These are phyloP conservation scores for Micromys minutus DNA, from an alignment of 2,113 vertebrate species.

Conservation along the genomic window DNA sequence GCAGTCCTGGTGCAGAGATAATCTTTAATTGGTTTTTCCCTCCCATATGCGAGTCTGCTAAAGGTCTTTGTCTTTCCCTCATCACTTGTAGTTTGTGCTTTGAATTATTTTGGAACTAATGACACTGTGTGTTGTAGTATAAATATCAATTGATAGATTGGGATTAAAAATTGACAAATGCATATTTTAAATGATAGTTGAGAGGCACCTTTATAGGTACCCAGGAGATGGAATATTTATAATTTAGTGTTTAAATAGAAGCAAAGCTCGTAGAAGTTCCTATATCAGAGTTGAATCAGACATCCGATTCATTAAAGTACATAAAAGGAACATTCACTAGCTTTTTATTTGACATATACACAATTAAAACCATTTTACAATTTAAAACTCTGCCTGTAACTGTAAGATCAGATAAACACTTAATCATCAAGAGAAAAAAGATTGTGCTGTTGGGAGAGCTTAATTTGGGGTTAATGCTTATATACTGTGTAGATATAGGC, in stretches of 20 bases:
- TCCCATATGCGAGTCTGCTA: slow-evolving; percentile 63
- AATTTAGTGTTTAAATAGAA: slow-evolving; percentile 30
- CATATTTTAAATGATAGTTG: not conserved
- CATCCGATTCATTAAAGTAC: slow-evolving; percentile 55
- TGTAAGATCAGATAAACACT: slow-evolving; percentile 65
- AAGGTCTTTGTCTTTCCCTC: slow-evolving; percentile 55
- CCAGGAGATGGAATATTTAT: not conserved
- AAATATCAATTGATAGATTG: slow-evolving; percentile 27
- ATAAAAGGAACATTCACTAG: slow-evolving; percentile 48
- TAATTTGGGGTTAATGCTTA: slow-evolving; percentile 17
- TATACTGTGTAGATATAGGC: not conserved
- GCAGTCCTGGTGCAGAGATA: slow-evolving; percentile 71
- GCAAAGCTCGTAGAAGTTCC: slow-evolving; percentile 5
- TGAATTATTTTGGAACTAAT: slow-evolving; percentile 55
- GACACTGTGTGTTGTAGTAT: slow-evolving; percentile 17
- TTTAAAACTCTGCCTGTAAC: slow-evolving; percentile 22
- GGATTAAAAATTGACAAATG: not conserved
- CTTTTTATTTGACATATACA: slow-evolving; percentile 56
- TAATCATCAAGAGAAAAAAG: slow-evolving; percentile 48
- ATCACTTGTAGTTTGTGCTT: not conserved
- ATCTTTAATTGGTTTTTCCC: slow-evolving; percentile 75
- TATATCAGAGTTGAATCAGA: not conserved
- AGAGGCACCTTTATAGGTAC: not conserved
- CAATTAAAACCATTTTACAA: slow-evolving; percentile 60
- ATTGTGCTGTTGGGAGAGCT: slow-evolving; percentile 3